Base-by-base conservation (phyloP, 1,140 invertebrate genomes). In the Drosophila novamexicana region DNA sequence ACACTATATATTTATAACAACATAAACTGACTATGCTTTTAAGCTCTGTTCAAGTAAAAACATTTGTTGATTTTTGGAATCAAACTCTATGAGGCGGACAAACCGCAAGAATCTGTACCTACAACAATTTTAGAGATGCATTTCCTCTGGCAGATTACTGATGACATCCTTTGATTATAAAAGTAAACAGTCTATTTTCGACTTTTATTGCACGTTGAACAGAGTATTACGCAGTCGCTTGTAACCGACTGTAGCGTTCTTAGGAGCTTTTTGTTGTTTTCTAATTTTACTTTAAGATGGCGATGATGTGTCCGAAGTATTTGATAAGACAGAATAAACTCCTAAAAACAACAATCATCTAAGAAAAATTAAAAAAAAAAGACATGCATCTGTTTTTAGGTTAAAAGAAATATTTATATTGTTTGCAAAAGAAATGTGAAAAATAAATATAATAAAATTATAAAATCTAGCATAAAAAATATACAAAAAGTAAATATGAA, bases 351-450 rank as follows among this genome's bases (percentile, higher is more conserved):
- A 71, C 12, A 73, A 59, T 61, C 49, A 65, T 66, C 9, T 42
- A 42, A 62, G 29, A 39, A 73, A 47, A 69, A 73, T 10, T 22
- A 3, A 22, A 22, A 22, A 18, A 18, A 18, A 3, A 71, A 71
- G 56, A 63, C 65, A 64, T 58, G 77, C 77, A 81, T 86, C 82
- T 85, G 82, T 86, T 86, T 85, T 86, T 86, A 86, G 82, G 82
- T 86, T 86, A 86, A 79, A 81, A 69, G 37, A 86, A 86, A 86
- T 86, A 86, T 86, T 81, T 68, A 86, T 86, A 86, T 86, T 81
- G 78, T 86, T 86, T 86, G 82, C 82, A 81, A 86, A 78, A 86
- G 85, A 86, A 81, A 65, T 86, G 82, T 86, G 82, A 86, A 86
- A 75, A 85, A 70, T 49, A 75, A 69, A 78, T 57, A 75, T 67